A percentile compares a stretch with the other conserved stretches of the same genome.
Evolutionary conservation across 2,113 vertebrate species (phyloP).

Genomic region (Percopsis transmontana): DNA sequence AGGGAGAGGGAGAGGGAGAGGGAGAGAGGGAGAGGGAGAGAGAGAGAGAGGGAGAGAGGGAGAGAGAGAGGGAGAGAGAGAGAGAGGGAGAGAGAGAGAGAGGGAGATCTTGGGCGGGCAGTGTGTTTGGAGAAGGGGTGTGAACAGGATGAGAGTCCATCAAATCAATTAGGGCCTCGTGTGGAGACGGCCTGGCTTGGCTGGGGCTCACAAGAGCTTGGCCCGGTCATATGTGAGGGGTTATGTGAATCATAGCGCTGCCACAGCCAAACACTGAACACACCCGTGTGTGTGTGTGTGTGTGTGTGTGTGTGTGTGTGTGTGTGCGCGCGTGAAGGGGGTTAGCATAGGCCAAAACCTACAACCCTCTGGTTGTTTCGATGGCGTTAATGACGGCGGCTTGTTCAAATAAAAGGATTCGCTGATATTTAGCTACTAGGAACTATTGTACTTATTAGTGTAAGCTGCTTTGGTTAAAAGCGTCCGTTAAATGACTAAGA

Average conservation of each 20-base stretch:
- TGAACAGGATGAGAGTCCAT: conserved; percentile 59
- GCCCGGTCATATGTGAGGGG: conserved; percentile 55
- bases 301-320: conserved; percentile 9
- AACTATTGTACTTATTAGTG: too few species aligned
- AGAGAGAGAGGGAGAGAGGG: not conserved
- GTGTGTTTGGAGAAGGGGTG: conserved; percentile 66
- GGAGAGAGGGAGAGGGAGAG: too few species aligned
- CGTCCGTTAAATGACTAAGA: too few species aligned
- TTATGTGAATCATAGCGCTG: conserved; percentile 61
- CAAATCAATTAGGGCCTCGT: conserved; percentile 65
- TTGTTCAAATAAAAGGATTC: too few species aligned
- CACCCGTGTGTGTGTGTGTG: conserved; percentile 35
- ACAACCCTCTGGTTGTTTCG: too few species aligned
- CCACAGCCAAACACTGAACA: conserved; percentile 59
- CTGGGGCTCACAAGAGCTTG: conserved; percentile 52
- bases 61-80: too few species aligned
- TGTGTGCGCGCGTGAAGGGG: conserved; percentile 41
- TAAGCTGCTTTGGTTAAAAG: too few species aligned
- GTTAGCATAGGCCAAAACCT: not conserved
- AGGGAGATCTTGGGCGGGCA: conserved; percentile 34
- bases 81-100: too few species aligned
- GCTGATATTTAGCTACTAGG: too few species aligned
- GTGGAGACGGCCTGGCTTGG: conserved; percentile 57
- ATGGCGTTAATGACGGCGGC: too few species aligned
- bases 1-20: too few species aligned